A percentile compares a stretch with the other conserved stretches of the same genome.
phyloP scores from a whole-genome alignment of 2,797 vertebrate species.

The Anabas testudineus region DNA sequence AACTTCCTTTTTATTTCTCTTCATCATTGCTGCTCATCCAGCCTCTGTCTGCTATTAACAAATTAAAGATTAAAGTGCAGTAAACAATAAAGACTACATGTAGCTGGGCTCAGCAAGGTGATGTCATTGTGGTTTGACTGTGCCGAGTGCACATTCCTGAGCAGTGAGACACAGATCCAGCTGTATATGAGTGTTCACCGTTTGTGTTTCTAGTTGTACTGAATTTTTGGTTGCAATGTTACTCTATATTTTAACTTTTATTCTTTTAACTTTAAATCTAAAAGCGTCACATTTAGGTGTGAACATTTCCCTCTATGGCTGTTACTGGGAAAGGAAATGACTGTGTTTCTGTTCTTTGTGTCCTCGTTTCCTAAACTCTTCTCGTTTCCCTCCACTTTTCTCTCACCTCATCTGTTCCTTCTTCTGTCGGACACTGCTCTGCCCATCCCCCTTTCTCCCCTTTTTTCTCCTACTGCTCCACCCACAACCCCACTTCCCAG shows the following conservation, averaged over 20 bases:
- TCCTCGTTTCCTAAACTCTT: slow-evolving; percentile 42
- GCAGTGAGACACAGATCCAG: slow-evolving; percentile 75
- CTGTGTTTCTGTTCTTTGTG: slow-evolving; percentile 43
- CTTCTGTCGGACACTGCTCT: slow-evolving; percentile 72
- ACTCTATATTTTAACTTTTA: slow-evolving; percentile 17
- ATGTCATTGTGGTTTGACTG: slow-evolving; percentile 80
- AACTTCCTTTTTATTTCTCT: slow-evolving; percentile 35
- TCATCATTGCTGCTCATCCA: slow-evolving; percentile 1
- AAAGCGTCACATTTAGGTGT: slow-evolving; percentile 18
- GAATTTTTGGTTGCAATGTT: slow-evolving; percentile 7
- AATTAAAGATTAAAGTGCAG: slow-evolving; percentile 34
- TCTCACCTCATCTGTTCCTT: slow-evolving; percentile 76
- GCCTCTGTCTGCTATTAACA: slow-evolving; percentile 26
- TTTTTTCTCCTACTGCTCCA: slow-evolving; percentile 59
- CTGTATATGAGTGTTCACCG: slow-evolving; percentile 51
- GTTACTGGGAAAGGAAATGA: slow-evolving; percentile 45
- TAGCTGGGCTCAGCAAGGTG: slow-evolving; percentile 74
- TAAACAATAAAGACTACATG: slow-evolving; percentile 47
- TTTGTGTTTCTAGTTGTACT: slow-evolving; percentile 44
- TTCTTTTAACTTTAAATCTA: background rate
- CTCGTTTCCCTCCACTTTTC: slow-evolving; percentile 68
- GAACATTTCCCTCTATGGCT: slow-evolving; percentile 15
- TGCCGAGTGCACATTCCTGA: slow-evolving; percentile 79
- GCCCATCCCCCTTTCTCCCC: slow-evolving; percentile 69
- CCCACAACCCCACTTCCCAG: slow-evolving; percentile 63